Percentiles rank a stretch among this genome's conserved stretches.
Conservation (phyloP, 2,113 vertebrate genomes). For the Vireo altiloquus region DNA sequence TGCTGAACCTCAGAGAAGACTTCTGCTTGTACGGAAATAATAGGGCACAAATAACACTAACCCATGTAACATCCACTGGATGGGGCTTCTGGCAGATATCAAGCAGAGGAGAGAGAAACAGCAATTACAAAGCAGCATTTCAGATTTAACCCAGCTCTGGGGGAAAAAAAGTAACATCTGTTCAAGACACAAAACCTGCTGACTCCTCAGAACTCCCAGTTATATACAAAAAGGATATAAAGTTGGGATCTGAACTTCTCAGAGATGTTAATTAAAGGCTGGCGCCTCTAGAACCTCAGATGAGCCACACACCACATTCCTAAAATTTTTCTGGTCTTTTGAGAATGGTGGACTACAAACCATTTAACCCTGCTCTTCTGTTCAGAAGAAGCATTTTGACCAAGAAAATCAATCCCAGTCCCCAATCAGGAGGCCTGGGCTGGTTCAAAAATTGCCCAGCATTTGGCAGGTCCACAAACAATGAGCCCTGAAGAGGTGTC, state of each 20-base stretch:
- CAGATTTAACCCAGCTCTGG: background rate
- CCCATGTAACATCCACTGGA: background rate
- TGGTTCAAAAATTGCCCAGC: background rate
- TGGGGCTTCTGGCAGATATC: background rate
- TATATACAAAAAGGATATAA: background rate
- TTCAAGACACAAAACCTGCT: background rate
- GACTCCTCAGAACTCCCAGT: background rate
- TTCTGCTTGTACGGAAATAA: background rate
- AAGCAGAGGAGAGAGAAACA: background rate
- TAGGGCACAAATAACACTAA: background rate
- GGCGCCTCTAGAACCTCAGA: background rate
- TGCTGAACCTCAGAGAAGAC: background rate
- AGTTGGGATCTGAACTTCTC: background rate
- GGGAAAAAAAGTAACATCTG: background rate
- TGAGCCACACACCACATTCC: fast-evolving
- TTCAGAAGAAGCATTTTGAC: background rate
- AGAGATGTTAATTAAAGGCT: background rate
- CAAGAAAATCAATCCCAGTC: background rate
- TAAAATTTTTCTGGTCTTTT: background rate
- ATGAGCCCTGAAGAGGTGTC: background rate
- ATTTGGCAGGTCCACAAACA: background rate
- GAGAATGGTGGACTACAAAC: background rate
- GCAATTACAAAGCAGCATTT: background rate
- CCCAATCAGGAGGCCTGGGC: background rate
- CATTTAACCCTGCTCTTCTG: background rate